A percentile compares a stretch with the other conserved stretches of the same genome.
phyloP scores from a whole-genome alignment of 2,797 vertebrate species.

The Mus spretus region DNA sequence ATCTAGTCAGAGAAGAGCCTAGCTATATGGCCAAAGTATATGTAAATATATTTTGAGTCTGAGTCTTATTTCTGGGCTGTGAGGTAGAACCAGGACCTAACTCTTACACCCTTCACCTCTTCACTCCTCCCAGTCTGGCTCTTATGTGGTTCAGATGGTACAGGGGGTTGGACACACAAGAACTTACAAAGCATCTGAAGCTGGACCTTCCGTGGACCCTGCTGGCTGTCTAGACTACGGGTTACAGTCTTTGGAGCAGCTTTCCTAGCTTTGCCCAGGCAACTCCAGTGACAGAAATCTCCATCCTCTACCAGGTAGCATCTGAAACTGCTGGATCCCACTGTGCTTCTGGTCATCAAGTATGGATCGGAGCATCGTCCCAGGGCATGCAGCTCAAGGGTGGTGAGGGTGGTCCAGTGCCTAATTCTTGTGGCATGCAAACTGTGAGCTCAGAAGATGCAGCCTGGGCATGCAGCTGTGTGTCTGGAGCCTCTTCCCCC shows the following conservation, averaged over 20 bases:
- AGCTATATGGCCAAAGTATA: not conserved
- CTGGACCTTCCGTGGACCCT: not conserved
- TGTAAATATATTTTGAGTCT: not conserved
- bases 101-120: not conserved
- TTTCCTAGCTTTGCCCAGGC: not conserved
- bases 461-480: not conserved
- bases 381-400: not conserved
- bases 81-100: not conserved
- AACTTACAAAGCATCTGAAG: not conserved
- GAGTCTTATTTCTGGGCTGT: not conserved
- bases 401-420: not conserved
- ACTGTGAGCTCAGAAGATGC: not conserved
- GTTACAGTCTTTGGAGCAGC: not conserved
- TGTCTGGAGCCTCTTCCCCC: not conserved
- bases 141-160: not conserved
- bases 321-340: no score
- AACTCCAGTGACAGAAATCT: not conserved
- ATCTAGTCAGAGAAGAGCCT: not conserved
- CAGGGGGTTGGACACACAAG: not conserved
- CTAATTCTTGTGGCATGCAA: not conserved
- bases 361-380: not conserved
- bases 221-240: not conserved
- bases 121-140: not conserved
- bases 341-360: accelerated
- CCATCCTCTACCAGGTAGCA: accelerated